Conservation (phyloP, 2,113 vertebrate genomes). For the Canis aureus region DNA sequence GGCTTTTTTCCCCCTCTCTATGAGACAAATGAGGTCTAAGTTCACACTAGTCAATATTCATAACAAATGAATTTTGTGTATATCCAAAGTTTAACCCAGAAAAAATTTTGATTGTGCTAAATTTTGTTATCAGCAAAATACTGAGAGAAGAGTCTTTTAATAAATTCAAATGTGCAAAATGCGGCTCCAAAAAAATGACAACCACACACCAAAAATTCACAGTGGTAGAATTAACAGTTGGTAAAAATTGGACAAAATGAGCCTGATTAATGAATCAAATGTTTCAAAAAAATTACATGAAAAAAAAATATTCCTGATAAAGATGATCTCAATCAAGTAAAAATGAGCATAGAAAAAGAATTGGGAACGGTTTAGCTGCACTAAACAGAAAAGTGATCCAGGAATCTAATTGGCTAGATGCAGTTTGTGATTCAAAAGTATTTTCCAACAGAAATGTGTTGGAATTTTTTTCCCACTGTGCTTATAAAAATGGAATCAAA, state of each 20-base stretch:
- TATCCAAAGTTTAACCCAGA: not conserved
- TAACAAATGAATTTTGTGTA: not conserved
- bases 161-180: constrained; percentile 3
- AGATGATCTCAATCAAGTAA: constrained; percentile 31
- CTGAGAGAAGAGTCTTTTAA: not conserved
- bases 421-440: constrained; percentile 49
- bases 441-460: constrained; percentile 37
- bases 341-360: constrained; percentile 8
- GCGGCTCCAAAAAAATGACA: constrained; percentile 9
- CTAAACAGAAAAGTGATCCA: constrained; percentile 28
- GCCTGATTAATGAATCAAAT: not conserved
- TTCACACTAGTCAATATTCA: not conserved
- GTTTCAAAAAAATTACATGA: constrained; percentile 25
- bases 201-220: not conserved
- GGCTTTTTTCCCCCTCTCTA: not conserved
- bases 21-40: not conserved
- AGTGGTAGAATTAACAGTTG: not conserved
- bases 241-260: not conserved
- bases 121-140: not conserved
- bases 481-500: constrained; percentile 69
- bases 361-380: not conserved
- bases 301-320: not conserved
- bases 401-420: constrained; percentile 43
- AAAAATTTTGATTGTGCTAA: not conserved
- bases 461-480: not conserved